Conservation (phyloP, 1,140 invertebrate species). For the Apocrypta bakeri region DNA sequence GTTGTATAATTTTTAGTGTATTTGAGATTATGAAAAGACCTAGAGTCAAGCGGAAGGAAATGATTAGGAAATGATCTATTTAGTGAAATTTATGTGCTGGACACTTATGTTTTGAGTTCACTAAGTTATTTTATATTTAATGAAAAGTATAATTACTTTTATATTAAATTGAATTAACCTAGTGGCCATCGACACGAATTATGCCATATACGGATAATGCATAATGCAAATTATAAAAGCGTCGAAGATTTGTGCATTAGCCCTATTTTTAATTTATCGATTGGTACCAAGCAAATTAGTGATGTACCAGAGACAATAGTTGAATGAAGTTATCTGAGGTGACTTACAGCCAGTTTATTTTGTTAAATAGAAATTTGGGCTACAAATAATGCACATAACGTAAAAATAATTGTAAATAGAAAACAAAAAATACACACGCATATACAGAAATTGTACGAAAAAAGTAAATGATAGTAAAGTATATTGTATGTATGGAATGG, state of each 20-base stretch:
- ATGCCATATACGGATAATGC: constrained; percentile 44
- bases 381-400: constrained; percentile 42
- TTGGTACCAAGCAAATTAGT: constrained; percentile 23
- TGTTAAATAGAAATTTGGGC: constrained; percentile 40
- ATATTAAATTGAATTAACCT: constrained; percentile 10
- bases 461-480: constrained; percentile 45
- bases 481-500: constrained; percentile 46
- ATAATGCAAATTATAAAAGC: constrained; percentile 25
- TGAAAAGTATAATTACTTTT: constrained; percentile 28
- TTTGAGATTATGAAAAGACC: constrained; percentile 17
- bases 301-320: constrained; percentile 34
- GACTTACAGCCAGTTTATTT: constrained; percentile 13
- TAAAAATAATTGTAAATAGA: constrained; percentile 44
- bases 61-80: constrained; percentile 39
- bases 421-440: constrained; percentile 32
- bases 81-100: constrained; percentile 45
- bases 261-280: constrained; percentile 41
- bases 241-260: constrained; percentile 11
- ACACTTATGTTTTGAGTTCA: constrained; percentile 12
- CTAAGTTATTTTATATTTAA: not conserved
- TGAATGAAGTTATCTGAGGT: constrained; percentile 10
- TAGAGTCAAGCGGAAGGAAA: constrained; percentile 1
- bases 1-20: constrained; percentile 45
- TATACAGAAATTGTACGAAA: constrained; percentile 42
- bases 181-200: not conserved